A percentile compares a stretch with the other conserved stretches of the same genome.
These are phyloP conservation scores for Neria commutata DNA, from an alignment of 2,888 invertebrate genomes.

Conservation along the genomic window DNA sequence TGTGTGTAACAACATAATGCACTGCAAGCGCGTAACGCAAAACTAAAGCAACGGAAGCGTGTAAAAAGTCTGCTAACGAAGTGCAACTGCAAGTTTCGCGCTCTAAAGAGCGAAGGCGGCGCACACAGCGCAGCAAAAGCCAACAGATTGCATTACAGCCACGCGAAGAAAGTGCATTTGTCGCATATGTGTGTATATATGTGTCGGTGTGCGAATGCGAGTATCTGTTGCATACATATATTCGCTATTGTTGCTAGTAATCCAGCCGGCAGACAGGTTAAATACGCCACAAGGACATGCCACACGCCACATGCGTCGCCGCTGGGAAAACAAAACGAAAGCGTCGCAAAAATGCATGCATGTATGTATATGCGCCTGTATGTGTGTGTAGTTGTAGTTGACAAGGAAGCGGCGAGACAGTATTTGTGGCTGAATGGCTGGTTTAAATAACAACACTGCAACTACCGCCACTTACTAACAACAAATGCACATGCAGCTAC, in stretches of 20 bases:
- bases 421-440: neutral
- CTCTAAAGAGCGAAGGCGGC: no score
- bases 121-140: constrained; percentile 1
- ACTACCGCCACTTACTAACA: neutral
- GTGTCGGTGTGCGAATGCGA: neutral
- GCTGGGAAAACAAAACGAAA: no score
- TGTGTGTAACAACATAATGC: neutral
- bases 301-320: constrained; percentile 32
- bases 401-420: neutral
- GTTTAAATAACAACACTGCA: neutral
- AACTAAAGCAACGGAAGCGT: constrained; percentile 47
- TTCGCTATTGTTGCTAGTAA: constrained; percentile 42
- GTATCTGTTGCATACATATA: neutral
- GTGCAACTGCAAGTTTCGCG: constrained; percentile 34
- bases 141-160: neutral
- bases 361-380: constrained; percentile 2
- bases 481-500: neutral
- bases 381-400: neutral
- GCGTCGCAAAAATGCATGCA: no score
- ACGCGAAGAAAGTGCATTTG: constrained; percentile 4
- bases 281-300: constrained; percentile 56
- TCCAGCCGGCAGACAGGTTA: constrained; percentile 58
- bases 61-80: constrained; percentile 53
- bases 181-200: neutral
- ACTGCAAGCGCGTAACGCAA: constrained; percentile 3